Base-by-base conservation (phyloP, 2,113 vertebrate genomes). In the Salvelinus sp. region DNA sequence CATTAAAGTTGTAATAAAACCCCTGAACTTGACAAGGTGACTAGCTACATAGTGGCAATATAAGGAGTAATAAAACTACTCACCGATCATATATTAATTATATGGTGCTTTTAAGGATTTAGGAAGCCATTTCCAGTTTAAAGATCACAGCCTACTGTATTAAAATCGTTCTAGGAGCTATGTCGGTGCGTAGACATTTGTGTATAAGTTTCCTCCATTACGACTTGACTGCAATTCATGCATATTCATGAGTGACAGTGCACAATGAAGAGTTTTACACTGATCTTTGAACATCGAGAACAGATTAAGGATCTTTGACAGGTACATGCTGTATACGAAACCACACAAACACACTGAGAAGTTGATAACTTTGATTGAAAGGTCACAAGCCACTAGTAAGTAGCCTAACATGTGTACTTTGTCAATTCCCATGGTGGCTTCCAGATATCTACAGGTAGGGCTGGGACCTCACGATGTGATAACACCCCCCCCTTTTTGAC, bases 21-120 rank as follows among this genome's bases (percentile, higher is more conserved):
- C 82, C 80, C 69, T 84, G 90, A 93, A 89, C 89, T 87, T 88
- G 78, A 90, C 88, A 94, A 92, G 90, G 90, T 88, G 91, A 92
- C 89, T 85, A 90, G 82, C 78, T 78, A 82, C 84, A 82, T 77
- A 75, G 72, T 65, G 73, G 84, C 83, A 88, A 90, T 92, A 89
- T 90, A 88, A 88, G 80, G 85, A 78, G 33, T 78, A 80, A 90
- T 92, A 88, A 93, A 91, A 86, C 85, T 85, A 83, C 79, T 83
- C 79, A 87, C 88, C 82, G 87, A 91, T 92, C 87, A 90, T 77
- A 87, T 81, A 87, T 88, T 87, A 92, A 93, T 90, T 88, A 89
- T 87, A 82, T 71, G 85, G 76, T 81, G 79, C 76, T 81, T 87
- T 78, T 70, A 79, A 80, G 79, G 84, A 87, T 88, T 92, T 80